phyloP scores from a whole-genome alignment of 2,888 invertebrate genomes.

The Trilocha varians region DNA sequence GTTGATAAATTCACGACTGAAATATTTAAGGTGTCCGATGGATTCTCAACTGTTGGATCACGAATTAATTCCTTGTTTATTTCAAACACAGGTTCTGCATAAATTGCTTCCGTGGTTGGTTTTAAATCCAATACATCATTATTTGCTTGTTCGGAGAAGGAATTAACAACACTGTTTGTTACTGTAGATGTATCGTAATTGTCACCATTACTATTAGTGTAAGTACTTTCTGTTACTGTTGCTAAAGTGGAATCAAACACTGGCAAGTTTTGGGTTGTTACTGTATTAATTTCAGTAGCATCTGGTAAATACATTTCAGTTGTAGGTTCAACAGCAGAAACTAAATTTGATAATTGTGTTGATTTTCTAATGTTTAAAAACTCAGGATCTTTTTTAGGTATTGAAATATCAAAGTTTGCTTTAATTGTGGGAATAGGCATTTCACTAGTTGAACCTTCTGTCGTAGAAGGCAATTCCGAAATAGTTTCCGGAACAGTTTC shows the following conservation, averaged over 20 bases:
- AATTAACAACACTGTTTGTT: background rate
- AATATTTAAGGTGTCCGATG: too few species aligned
- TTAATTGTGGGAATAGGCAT: background rate
- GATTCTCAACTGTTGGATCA: too few species aligned
- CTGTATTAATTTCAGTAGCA: conserved; percentile 8
- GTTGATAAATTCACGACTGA: too few species aligned
- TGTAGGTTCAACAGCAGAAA: background rate
- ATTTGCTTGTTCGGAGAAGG: background rate
- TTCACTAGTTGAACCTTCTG: background rate
- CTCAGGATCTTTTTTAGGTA: background rate
- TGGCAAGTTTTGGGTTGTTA: conserved; percentile 10
- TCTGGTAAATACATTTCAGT: background rate
- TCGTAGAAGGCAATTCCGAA: background rate
- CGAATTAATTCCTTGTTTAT: background rate
- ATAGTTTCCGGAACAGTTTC: background rate
- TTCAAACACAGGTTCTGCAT: background rate
- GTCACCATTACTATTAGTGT: too few species aligned
- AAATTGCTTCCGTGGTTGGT: background rate
- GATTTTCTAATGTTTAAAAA: background rate
- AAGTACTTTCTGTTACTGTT: background rate
- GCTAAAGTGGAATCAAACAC: too few species aligned
- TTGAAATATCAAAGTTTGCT: background rate
- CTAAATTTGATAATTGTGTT: background rate
- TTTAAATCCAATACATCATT: background rate
- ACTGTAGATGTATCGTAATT: background rate